These are phyloP conservation scores for Myotis brandtii DNA, from an alignment of 2,113 vertebrate genomes.

Conservation along the genomic window DNA sequence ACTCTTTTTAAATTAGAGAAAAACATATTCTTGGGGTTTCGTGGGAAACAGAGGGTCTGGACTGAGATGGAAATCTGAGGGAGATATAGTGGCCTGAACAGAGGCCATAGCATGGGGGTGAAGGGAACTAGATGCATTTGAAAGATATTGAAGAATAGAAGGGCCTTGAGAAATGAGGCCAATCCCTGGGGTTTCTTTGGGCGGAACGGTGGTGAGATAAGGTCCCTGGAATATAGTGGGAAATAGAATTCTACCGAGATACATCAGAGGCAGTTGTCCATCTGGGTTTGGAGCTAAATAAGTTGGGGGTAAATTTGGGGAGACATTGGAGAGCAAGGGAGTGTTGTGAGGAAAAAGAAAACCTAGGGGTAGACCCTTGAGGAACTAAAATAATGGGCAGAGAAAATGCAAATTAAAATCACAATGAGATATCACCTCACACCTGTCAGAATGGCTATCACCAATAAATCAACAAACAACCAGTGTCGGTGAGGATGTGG, in stretches of 20 bases:
- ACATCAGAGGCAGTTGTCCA: not conserved
- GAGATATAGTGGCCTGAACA: no score
- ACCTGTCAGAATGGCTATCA: not conserved
- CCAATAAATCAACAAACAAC: not conserved
- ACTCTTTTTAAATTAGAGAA: conserved; percentile 7
- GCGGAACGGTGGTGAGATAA: not conserved
- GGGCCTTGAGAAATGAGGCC: not conserved
- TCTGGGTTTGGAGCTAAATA: not conserved
- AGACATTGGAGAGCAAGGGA: not conserved
- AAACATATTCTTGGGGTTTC: not conserved
- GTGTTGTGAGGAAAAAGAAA: not conserved
- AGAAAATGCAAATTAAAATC: not conserved
- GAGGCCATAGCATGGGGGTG: not conserved
- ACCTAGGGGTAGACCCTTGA: not conserved
- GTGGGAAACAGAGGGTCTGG: not conserved
- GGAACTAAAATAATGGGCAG: not conserved
- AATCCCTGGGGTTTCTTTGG: not conserved
- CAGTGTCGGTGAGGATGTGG: not conserved
- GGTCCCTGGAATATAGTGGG: not conserved
- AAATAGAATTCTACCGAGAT: not conserved
- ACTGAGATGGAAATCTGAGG: not conserved
- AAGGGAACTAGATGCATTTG: not conserved
- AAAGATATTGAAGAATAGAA: not conserved
- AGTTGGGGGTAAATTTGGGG: not conserved
- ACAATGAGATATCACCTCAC: not conserved